Base-by-base conservation (phyloP, 1,140 invertebrate genomes). In the Penaeus japonicus region DNA sequence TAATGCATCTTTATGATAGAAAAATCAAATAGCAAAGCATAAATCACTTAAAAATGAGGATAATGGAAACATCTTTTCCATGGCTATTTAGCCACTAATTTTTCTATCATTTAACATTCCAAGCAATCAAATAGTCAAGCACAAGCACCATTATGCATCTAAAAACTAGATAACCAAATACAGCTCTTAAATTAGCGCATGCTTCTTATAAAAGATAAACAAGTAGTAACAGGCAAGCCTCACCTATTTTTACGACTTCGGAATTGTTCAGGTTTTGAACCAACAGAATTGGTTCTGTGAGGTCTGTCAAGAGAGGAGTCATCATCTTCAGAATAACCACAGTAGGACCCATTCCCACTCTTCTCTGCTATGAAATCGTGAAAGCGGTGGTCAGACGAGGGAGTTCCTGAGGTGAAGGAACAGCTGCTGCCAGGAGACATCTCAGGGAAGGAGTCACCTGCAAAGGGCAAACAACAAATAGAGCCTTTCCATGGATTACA, bases 371-470 rank as follows among this genome's bases (percentile, higher is more conserved):
- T 88, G 73, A 83, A 88, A 24, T 88, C 87, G 32, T 80, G 87
- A 59, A 88, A 84, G 53, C 87, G 87, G 27, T 88, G 87, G 54
- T 88, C 87, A 59, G 87, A 88, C 2, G 87, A 88, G n/a, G 87
- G 87, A 22, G 87, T 88, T 54, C 87, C 87, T 32, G 87, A 88
- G 4, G 87, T 88, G 39, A 88, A 88, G 15, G 87, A 88, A 54
- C 87, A 88, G 55, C 87, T 88, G 65, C 87, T 88, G 24, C 87
- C 87, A 20, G 87, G 87, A 17, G 87, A 88, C 87, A 88, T 88
- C 35, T 88, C 87, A 18, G 87, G 87, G 59, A 88, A 88, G 53
- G 87, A 88, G 27, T 88, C 87, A 84, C 80, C 87, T 88, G 81
- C 30, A 18, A 59, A 57, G 22, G 18, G 35, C 35, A 39, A 27